Percentiles rank a stretch among this genome's conserved stretches.
Conservation (phyloP, 2,888 invertebrate species). For the Aplocera efformata region DNA sequence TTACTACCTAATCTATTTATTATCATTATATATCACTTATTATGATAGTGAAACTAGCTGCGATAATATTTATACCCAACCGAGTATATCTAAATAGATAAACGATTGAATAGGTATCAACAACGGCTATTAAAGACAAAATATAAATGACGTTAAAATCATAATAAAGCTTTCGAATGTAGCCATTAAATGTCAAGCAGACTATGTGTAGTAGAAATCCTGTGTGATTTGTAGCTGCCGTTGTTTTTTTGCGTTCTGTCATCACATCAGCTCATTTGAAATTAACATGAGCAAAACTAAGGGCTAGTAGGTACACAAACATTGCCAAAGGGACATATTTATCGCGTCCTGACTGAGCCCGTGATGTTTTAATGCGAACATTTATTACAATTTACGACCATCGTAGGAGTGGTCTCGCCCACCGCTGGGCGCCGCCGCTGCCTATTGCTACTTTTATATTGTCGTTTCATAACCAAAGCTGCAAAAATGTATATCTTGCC, state of each 20-base stretch:
- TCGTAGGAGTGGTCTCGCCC: conserved; percentile 50
- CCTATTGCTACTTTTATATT: conserved; percentile 31
- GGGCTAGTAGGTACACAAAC: conserved; percentile 35
- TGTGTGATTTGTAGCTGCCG: too few species aligned
- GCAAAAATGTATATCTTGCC: too few species aligned
- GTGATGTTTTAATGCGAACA: conserved; percentile 51
- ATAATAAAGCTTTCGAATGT: too few species aligned
- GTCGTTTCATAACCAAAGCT: conserved; percentile 14
- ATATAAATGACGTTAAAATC: too few species aligned
- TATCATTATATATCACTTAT: too few species aligned
- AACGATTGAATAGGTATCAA: background rate
- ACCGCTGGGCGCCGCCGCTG: conserved; percentile 46
- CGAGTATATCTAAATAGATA: background rate
- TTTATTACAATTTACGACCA: conserved; percentile 61
- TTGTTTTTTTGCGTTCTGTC: background rate
- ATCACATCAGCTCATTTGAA: conserved; percentile 3
- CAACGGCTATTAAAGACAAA: too few species aligned
- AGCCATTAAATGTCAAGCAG: too few species aligned
- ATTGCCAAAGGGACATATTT: conserved; percentile 47
- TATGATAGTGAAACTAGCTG: conserved; percentile 1
- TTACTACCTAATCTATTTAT: conserved; percentile 1
- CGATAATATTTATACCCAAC: background rate
- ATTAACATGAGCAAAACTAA: conserved; percentile 8
- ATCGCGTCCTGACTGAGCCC: conserved; percentile 39
- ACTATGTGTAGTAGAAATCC: too few species aligned